These are phyloP conservation scores for Aphaenogaster floridana DNA, from an alignment of 1,140 invertebrate species.

Conservation along the genomic window DNA sequence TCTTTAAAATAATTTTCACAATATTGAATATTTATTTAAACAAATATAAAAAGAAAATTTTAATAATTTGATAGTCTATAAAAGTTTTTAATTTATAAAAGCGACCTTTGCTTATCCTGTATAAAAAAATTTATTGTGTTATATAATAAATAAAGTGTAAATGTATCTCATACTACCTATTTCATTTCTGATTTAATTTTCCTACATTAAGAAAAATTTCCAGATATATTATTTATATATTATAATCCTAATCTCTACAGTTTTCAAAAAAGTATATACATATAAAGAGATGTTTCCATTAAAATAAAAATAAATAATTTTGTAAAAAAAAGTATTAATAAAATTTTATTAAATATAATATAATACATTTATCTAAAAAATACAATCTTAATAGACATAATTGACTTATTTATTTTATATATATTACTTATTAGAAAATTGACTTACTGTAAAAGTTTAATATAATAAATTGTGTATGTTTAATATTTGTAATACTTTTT, in stretches of 20 bases:
- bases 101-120: not conserved
- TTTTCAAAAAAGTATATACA: not conserved
- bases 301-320: not conserved
- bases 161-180: not conserved
- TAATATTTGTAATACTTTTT: not conserved
- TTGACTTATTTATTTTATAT: not conserved
- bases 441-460: not conserved
- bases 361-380: not conserved
- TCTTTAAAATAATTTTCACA: not conserved
- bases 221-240: not conserved
- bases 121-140: slow-evolving; percentile 4
- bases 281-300: not conserved
- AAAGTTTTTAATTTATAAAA: not conserved
- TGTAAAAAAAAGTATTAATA: not conserved
- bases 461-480: not conserved
- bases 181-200: not conserved
- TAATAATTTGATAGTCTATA: not conserved
- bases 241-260: not conserved
- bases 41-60: not conserved
- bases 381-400: not conserved
- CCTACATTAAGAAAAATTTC: not conserved
- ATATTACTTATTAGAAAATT: not conserved
- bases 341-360: not conserved
- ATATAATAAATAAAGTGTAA: not conserved
- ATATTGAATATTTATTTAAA: not conserved